Conservation (phyloP, 2,888 invertebrate genomes). For the Eulithis testata region DNA sequence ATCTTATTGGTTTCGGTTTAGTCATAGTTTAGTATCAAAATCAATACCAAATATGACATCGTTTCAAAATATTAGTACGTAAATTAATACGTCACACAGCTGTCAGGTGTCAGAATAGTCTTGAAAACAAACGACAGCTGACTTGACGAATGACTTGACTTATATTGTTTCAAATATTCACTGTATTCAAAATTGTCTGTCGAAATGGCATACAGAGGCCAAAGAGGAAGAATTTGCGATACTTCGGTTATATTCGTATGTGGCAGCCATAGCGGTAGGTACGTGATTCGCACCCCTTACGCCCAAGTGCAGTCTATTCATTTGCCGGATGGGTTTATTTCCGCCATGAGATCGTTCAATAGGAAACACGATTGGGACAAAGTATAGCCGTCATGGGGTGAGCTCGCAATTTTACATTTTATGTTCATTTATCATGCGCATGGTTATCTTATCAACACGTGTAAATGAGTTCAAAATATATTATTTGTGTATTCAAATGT, state of each 20-base stretch:
- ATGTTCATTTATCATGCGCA: conserved; percentile 64
- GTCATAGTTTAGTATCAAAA: no score
- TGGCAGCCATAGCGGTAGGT: conserved; percentile 9
- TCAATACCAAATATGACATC: no score
- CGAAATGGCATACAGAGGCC: no score
- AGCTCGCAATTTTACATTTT: conserved; percentile 69
- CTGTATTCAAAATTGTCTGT: no score
- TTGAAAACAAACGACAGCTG: no score
- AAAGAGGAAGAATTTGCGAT: no score
- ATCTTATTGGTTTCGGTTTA: no score
- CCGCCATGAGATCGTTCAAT: conserved; percentile 80
- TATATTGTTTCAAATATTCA: no score
- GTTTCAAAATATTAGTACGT: no score
- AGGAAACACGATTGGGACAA: conserved; percentile 82
- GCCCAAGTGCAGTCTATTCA: conserved; percentile 82
- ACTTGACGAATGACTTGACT: no score
- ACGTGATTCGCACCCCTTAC: conserved; percentile 56
- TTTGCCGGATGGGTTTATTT: conserved; percentile 83
- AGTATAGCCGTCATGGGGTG: conserved; percentile 60
- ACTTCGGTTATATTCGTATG: not conserved
- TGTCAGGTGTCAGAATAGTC: no score
- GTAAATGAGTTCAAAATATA: conserved; percentile 23
- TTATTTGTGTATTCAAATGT: conserved; percentile 33
- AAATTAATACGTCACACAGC: no score
- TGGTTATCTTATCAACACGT: conserved; percentile 54